Evolutionary conservation across 2,113 vertebrate genomes (phyloP).

Genomic region (Uria aalge): DNA sequence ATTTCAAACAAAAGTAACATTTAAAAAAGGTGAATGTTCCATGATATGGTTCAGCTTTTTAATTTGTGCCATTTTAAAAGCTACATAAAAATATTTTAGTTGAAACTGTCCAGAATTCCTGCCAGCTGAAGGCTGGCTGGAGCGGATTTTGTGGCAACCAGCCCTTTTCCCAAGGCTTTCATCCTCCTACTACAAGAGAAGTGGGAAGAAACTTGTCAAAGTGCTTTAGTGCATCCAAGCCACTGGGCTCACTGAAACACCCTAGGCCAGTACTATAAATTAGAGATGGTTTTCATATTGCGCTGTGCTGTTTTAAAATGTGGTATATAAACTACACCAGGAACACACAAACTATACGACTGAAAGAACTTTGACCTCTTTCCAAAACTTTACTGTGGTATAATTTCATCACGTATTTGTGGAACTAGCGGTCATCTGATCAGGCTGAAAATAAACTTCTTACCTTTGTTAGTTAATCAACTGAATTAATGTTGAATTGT

Average conservation of each 20-base stretch:
- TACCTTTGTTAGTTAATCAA: not conserved
- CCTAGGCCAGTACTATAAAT: not conserved
- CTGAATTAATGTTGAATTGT: not conserved
- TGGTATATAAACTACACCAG: not conserved
- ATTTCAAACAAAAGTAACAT: constrained; percentile 56
- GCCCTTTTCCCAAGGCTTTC: constrained; percentile 35
- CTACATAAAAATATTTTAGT: constrained; percentile 43
- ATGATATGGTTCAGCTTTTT: constrained; percentile 35
- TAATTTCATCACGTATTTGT: not conserved
- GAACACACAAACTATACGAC: not conserved
- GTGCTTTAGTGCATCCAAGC: not conserved
- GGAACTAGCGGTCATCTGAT: not conserved
- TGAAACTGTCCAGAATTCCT: constrained; percentile 37
- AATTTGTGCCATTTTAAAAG: constrained; percentile 46
- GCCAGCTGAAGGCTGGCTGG: constrained; percentile 25
- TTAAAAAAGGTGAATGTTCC: constrained; percentile 55
- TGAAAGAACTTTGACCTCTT: not conserved
- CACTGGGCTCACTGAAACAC: not conserved
- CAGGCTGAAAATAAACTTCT: not conserved
- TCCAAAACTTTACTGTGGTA: not conserved
- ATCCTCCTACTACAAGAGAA: not conserved
- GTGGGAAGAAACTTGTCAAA: not conserved
- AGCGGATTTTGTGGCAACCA: constrained; percentile 6
- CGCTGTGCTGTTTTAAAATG: not conserved
- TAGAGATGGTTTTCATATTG: not conserved